phyloP scores from a whole-genome alignment of 2,888 invertebrate species.

The Plebejus argus region DNA sequence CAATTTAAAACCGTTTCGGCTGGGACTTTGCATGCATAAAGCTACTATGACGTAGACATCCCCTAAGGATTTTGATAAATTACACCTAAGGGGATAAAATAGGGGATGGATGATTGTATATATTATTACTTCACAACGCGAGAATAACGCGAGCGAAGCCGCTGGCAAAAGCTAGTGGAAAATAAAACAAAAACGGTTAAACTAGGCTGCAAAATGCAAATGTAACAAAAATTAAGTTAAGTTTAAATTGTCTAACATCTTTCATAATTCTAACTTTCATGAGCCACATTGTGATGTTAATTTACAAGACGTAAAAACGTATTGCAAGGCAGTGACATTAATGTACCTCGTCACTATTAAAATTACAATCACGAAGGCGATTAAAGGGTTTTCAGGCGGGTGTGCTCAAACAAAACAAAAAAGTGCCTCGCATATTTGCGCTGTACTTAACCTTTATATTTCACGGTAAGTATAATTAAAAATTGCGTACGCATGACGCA shows the following conservation, averaged over 20 bases:
- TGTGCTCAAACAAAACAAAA: conserved; percentile 41
- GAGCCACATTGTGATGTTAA: background rate
- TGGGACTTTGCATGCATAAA: too few species aligned
- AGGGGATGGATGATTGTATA: too few species aligned
- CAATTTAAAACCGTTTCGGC: too few species aligned
- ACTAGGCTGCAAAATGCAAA: too few species aligned
- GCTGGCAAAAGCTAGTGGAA: too few species aligned
- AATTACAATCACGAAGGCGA: conserved; percentile 33
- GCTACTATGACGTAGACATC: too few species aligned
- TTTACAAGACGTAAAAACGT: background rate
- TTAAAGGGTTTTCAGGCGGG: conserved; percentile 36
- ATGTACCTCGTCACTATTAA: background rate
- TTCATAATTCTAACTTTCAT: background rate
- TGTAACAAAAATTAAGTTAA: too few species aligned
- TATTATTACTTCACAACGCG: too few species aligned
- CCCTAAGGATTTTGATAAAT: too few species aligned
- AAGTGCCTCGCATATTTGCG: conserved; percentile 46
- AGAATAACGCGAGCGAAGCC: too few species aligned
- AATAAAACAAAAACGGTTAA: too few species aligned
- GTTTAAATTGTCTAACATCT: background rate
- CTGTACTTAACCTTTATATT: conserved; percentile 67
- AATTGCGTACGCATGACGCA: conserved; percentile 51
- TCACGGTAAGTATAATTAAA: conserved; percentile 66
- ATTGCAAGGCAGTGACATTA: background rate
- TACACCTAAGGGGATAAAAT: too few species aligned